Conservation (phyloP, 2,888 invertebrate genomes). For the Sphecodes monilicornis region DNA sequence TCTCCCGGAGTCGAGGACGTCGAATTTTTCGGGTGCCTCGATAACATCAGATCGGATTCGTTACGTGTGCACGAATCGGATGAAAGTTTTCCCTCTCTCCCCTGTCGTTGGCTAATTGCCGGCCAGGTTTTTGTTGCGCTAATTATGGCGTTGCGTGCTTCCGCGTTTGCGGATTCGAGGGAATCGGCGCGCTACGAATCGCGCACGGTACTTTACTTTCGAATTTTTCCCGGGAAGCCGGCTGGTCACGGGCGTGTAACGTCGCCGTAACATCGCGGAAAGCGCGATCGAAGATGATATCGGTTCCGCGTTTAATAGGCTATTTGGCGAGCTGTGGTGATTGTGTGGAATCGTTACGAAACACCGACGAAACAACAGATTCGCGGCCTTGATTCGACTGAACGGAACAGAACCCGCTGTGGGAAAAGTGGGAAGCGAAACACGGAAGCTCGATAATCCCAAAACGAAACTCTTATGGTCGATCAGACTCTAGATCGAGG, state of each 20-base stretch:
- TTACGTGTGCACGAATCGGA: constrained; percentile 56
- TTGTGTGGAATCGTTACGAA: constrained; percentile 25
- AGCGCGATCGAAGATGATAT: constrained; percentile 48
- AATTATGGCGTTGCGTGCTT: constrained; percentile 58
- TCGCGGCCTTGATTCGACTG: constrained; percentile 5
- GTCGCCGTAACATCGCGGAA: constrained; percentile 52
- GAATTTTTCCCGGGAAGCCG: constrained; percentile 45
- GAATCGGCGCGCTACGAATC: constrained; percentile 23
- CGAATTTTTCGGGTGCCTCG: constrained; percentile 22
- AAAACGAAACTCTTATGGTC: background rate
- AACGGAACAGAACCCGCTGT: background rate
- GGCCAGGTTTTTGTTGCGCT: constrained; percentile 41
- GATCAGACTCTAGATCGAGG: background rate
- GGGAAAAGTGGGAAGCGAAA: background rate
- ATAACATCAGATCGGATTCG: constrained; percentile 37
- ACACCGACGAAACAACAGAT: background rate
- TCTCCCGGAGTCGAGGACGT: constrained; percentile 43
- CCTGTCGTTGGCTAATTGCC: constrained; percentile 39
- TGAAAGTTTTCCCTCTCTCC: constrained; percentile 61
- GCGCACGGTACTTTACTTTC: constrained; percentile 34
- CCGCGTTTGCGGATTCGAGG: constrained; percentile 55
- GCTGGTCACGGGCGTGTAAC: constrained; percentile 44
- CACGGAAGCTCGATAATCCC: background rate
- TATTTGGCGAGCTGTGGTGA: background rate
- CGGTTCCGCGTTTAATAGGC: constrained; percentile 23